Conservation (phyloP, 2,888 invertebrate species). For the Drosophila incognita region DNA sequence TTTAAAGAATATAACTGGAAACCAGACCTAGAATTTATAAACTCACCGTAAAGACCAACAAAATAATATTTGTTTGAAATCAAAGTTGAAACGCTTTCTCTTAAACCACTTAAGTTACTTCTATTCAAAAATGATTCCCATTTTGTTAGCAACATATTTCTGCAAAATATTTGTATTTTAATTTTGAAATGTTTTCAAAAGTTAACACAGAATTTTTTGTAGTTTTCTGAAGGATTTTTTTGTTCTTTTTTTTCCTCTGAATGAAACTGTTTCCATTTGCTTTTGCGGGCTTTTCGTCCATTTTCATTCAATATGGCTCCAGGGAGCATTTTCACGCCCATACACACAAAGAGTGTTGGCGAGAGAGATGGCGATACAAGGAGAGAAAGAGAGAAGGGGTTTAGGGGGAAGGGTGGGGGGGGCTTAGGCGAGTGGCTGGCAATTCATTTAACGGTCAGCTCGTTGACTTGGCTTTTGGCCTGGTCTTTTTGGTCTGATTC, state of each 20-base stretch:
- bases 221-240: not conserved
- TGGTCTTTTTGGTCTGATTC: slow-evolving; percentile 14
- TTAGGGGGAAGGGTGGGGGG: too few species aligned
- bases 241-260: not conserved
- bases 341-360: not conserved
- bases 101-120: not conserved
- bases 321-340: slow-evolving; percentile 32
- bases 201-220: not conserved
- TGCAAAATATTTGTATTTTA: not conserved
- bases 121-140: not conserved
- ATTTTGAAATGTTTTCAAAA: not conserved
- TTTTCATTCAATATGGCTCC: slow-evolving; percentile 39
- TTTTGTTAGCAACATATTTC: not conserved
- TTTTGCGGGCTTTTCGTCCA: slow-evolving; percentile 20
- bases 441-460: slow-evolving; percentile 59
- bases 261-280: slow-evolving; percentile 9
- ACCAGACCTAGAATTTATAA: not conserved
- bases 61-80: not conserved
- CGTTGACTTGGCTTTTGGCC: slow-evolving; percentile 60
- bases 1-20: not conserved
- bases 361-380: not conserved
- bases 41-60: not conserved
- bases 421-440: slow-evolving; percentile 14
- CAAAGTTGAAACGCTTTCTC: not conserved
- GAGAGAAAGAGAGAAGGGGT: not conserved